Evolutionary conservation across 2,113 vertebrate species (phyloP).

Genomic region (Recurvirostra avosetta): DNA sequence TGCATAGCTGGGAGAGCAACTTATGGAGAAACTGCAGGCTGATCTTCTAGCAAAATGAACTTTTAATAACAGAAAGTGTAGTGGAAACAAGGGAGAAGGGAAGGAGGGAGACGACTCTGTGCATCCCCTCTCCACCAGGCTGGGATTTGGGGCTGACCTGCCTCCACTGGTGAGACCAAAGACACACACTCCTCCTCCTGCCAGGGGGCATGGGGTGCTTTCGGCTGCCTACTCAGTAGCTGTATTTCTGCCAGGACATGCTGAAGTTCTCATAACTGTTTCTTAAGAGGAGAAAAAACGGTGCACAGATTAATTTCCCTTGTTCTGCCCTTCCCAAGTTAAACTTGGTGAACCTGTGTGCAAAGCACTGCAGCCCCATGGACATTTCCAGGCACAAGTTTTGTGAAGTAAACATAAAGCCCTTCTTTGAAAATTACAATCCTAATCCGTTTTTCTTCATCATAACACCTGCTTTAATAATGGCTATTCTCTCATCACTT

Average conservation of each 20-base stretch:
- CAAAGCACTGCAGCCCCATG: background rate
- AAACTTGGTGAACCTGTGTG: background rate
- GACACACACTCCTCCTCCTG: background rate
- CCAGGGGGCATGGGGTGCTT: rapidly evolving
- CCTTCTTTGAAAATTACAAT: background rate
- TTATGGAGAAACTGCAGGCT: background rate
- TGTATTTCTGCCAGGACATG: background rate
- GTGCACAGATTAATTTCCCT: background rate
- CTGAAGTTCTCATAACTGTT: background rate
- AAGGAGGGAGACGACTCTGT: background rate
- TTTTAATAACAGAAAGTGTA: background rate
- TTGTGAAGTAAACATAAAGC: background rate
- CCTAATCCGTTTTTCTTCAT: background rate
- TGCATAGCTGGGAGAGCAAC: background rate
- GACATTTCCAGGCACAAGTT: background rate
- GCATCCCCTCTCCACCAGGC: background rate
- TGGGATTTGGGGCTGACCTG: background rate
- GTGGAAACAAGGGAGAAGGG: background rate
- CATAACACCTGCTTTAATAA: background rate
- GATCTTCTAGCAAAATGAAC: background rate
- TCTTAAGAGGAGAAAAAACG: background rate
- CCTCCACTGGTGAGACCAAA: rapidly evolving
- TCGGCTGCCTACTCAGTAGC: background rate
- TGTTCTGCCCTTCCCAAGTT: background rate
- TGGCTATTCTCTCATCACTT: background rate